Evolutionary conservation across 2,888 invertebrate species (phyloP), one percentile per base, ranked within the genome.

Genomic region (Dichetophora obliterata): DNA sequence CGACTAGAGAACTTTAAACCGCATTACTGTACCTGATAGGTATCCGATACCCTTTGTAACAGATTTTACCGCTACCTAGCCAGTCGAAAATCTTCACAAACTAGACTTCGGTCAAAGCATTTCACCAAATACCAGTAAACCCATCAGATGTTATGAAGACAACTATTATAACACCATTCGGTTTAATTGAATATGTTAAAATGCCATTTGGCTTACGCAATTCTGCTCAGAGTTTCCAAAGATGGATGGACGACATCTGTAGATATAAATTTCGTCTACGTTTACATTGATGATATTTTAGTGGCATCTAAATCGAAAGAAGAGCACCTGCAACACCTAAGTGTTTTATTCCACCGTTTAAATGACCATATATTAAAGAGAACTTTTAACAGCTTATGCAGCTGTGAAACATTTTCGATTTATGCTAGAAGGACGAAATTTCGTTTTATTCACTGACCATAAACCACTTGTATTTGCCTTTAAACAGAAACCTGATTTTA

Each of bases 171-270:
- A 76, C 79, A n/a, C n/a, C n/a, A n/a, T 8, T 76, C 76, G n/a
- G 50, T 6, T 37, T 75, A 11, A 68, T 75, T 27, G 71, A 77
- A 50, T 76, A 76, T 31, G 31, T 78, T 0, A 63, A 57, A 5
- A 87, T 86, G 86, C 77, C 83, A 0, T 87, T 87, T 87, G 77
- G 84, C 14, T 77, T 89, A 43, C 79, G 78, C 59, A 54, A 82
- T 5, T 87, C 86, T 77, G 48, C 48, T 9, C n/a, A n/a, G n/a
- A n/a, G n/a, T n/a, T n/a, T n/a, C n/a, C n/a, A n/a, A n/a, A n/a
- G n/a, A n/a, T n/a, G 48, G 48, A 48, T 48, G 48, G 48, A 48
- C 48, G 48, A 48, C 48, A 48, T 48, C 14, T 48, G 48, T 48
- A 9, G 48, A 48, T 9, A 9, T 48, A 48, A 48, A 48, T 14